phyloP scores from a whole-genome alignment of 2,888 invertebrate species.

The Mechanitis messenoides region DNA sequence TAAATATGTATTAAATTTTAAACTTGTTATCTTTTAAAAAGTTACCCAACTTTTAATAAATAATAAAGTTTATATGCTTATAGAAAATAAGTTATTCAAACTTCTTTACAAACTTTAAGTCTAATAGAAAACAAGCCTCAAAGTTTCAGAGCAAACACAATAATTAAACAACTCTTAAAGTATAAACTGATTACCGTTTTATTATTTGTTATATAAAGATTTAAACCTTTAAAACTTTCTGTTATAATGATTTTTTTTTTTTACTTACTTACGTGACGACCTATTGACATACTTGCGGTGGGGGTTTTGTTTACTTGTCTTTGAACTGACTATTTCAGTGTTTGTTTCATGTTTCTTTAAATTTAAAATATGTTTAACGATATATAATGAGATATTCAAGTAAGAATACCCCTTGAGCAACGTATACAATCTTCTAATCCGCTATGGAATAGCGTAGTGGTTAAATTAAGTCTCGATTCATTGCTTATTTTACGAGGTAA shows the following conservation, averaged over 20 bases:
- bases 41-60: background rate
- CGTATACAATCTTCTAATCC: too few species aligned
- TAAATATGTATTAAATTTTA: too few species aligned
- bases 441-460: background rate
- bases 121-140: constrained; percentile 29
- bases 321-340: too few species aligned
- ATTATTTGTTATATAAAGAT: constrained; percentile 25
- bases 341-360: too few species aligned
- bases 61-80: background rate
- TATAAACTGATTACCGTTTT: constrained; percentile 26
- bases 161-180: constrained; percentile 32
- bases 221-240: background rate
- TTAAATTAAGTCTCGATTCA: too few species aligned
- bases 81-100: background rate
- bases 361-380: too few species aligned
- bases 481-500: too few species aligned
- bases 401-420: too few species aligned
- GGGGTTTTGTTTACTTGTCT: too few species aligned
- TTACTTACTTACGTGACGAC: too few species aligned
- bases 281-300: too few species aligned
- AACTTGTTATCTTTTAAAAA: background rate
- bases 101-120: constrained; percentile 1
- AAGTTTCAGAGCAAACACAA: constrained; percentile 28
- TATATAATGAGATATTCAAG: too few species aligned
- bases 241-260: background rate